Conservation (phyloP, 1,140 invertebrate genomes). For the Tetranychus cinnabarinus region DNA sequence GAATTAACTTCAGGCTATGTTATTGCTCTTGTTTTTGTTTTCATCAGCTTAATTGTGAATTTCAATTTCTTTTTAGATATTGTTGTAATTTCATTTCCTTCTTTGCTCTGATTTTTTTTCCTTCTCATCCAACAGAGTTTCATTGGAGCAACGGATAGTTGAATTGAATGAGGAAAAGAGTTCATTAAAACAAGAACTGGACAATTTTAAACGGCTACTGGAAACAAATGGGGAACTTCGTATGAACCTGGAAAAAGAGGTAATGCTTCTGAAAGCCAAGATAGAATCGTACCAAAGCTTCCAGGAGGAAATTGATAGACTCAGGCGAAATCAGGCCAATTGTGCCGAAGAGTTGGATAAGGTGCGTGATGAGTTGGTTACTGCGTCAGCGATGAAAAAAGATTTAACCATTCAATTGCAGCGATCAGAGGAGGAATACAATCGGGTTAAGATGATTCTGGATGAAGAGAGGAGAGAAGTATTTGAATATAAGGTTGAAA, state of each 20-base stretch:
- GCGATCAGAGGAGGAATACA: background rate
- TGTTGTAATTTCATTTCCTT: background rate
- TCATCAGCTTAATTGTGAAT: background rate
- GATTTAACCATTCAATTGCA: conserved; percentile 1
- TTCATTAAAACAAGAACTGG: background rate
- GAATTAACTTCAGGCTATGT: too few relatives aligned
- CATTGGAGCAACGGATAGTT: background rate
- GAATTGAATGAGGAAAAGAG: background rate
- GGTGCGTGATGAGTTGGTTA: background rate
- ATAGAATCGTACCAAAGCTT: background rate
- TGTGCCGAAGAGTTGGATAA: conserved; percentile 6
- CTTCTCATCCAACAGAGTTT: background rate
- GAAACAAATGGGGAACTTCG: background rate
- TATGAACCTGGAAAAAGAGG: conserved; percentile 2
- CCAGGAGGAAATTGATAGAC: conserved; percentile 3
- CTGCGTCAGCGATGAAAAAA: background rate
- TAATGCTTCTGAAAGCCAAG: conserved; percentile 3
- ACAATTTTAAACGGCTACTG: background rate
- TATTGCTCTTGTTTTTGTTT: too few relatives aligned
- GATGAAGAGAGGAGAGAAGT: conserved; percentile 3
- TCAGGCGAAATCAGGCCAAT: background rate
- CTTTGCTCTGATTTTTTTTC: too few relatives aligned
- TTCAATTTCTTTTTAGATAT: background rate
- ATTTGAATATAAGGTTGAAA: background rate
- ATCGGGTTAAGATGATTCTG: background rate